phyloP scores from a whole-genome alignment of 1,140 invertebrate genomes.

The Parasteatoda tepidariorum region DNA sequence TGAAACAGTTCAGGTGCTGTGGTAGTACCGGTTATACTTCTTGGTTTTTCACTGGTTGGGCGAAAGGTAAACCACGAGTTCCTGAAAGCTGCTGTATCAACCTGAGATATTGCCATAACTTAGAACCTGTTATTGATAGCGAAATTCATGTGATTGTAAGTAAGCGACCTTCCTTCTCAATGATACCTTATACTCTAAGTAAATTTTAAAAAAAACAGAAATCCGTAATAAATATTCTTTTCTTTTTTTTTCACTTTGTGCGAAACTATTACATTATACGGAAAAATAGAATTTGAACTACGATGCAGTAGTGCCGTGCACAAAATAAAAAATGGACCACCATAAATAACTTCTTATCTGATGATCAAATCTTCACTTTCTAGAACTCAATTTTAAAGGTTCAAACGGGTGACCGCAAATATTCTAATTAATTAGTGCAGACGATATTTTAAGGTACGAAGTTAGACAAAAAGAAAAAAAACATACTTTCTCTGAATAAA shows the following conservation, averaged over 20 bases:
- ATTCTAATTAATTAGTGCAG: too few species aligned
- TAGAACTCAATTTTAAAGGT: too few species aligned
- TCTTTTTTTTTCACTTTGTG: not conserved
- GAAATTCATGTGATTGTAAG: slow-evolving; percentile 25
- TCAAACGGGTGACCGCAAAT: too few species aligned
- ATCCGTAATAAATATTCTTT: not conserved
- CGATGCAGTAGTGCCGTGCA: not conserved
- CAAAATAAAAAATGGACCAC: too few species aligned
- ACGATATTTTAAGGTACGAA: too few species aligned
- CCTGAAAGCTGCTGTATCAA: slow-evolving; percentile 30
- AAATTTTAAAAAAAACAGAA: not conserved
- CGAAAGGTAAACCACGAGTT: not conserved
- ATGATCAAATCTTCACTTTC: too few species aligned
- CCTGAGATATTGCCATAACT: slow-evolving; percentile 12
- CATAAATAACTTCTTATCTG: too few species aligned
- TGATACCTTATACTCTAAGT: not conserved
- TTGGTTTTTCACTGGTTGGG: slow-evolving; percentile 33
- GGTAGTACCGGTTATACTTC: not conserved
- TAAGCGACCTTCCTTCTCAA: not conserved
- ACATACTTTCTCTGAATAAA: too few species aligned
- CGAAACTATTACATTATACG: not conserved
- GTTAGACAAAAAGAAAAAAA: too few species aligned
- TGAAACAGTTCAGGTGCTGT: slow-evolving; percentile 6
- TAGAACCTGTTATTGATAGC: not conserved
- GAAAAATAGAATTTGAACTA: not conserved